Evolutionary conservation across 2,113 vertebrate genomes (phyloP), one percentile per base, ranked within the genome.

Genomic region (Engraulis encrasicolus): DNA sequence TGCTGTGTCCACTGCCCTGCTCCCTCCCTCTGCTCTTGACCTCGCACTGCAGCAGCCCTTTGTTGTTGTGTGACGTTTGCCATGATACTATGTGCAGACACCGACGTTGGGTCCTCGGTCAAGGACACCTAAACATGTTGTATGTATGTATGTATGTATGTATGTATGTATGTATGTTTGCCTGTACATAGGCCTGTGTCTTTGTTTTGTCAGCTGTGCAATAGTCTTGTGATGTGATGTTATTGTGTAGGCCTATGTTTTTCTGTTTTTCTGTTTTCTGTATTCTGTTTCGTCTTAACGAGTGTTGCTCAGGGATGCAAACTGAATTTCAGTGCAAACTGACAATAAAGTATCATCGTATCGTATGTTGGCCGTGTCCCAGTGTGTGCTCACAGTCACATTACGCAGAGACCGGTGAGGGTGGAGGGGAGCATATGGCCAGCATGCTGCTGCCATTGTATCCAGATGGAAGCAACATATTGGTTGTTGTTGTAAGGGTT

Each of bases 391-490:
- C n/a, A n/a, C n/a, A n/a, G n/a, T 74, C 31, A 74, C 66, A 27
- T 74, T 31, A 23, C 66, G 15, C 27, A 74, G 23, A 74, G 31
- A 15, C 27, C n/a, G 17, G 31, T 12, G 27, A 17, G 31, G 27
- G 14, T 17, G 66, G 27, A 27, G 27, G 1, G n/a, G 66, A 74
- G 66, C 66, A 74, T 74, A 74, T 23, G 58, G 58, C 27, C n/a
- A 66, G 58, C 58, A 66, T 27, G 11, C 12, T 74, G 66, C 66
- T 74, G 58, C 15, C 58, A 74, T 74, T 34, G 11, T 31, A 74
- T 74, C 66, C 66, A 74, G 66, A 74, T 74, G 66, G 66, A 3
- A 34, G 31, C 66, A 17, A 74, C 66, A 74, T 5, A 74, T 74
- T 74, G 2, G 66, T 74, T 74, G 23, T 74, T 74, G 23, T 74